Base-by-base conservation (phyloP, 2,888 invertebrate species). In the Agrochola macilenta region DNA sequence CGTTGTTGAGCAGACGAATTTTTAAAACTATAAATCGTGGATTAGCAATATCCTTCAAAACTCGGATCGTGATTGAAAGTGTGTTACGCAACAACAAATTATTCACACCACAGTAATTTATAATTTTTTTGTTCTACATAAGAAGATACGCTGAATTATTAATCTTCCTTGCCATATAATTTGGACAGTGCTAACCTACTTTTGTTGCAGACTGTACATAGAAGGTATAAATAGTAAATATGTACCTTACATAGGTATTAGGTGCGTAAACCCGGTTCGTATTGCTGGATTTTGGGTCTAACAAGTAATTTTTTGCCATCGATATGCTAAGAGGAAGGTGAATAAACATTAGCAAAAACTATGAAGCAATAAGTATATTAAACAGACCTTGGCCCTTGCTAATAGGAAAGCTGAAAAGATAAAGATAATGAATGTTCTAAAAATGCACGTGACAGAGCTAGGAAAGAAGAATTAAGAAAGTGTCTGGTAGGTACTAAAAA, bases 401-500 rank as follows among this genome's bases (percentile, higher is more conserved):
- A 64, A n/a, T 61, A 54, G 5, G 11, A 76, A 76, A 39, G 57
- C 58, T 17, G 49, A 49, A 14, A 57, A 5, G 9, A 5, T 58
- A 14, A 57, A 5, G 9, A 5, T 58, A 58, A 8, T 17, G 1
- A 43, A n/a, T 52, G 12, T 4, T 20, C 14, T 20, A 17, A 64
- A 74, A 43, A 65, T 43, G 63, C 57, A 64, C 57, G n/a, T 26
- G 75, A 52, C 17, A n/a, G 39, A 57, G 5, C 12, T 72, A 80
- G 39, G 30, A 35, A 64, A 46, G 57, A 49, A 14, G 0, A 63
- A 43, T 30, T 0, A 49, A 73, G 20, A 46, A 79, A 74, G 64
- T 78, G 78, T 74, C 12, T 57, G 58, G n/a, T 68, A 49, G 35
- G 54, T 82, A 79, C 14, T 12, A 66, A 82, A 82, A 58, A 64